These are phyloP conservation scores for Ursus arctos DNA, from an alignment of 2,113 vertebrate genomes.

Conservation along the genomic window DNA sequence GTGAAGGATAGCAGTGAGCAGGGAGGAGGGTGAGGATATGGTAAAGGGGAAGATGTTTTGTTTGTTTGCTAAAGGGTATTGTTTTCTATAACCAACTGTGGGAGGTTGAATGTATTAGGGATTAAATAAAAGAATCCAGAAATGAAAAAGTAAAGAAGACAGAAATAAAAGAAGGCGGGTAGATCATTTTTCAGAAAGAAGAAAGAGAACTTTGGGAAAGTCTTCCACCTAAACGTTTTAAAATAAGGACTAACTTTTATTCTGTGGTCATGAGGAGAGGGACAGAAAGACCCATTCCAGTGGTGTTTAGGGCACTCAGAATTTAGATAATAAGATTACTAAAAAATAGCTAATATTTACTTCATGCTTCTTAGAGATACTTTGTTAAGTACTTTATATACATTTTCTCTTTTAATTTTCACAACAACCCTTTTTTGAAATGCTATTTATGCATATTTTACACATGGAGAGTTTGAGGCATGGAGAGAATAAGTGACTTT, in stretches of 20 bases:
- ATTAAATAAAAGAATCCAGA: constrained; percentile 29
- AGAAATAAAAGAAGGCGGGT: background rate
- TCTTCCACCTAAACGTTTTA: background rate
- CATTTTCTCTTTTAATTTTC: background rate
- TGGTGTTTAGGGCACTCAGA: background rate
- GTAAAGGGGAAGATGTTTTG: background rate
- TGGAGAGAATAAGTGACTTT: background rate
- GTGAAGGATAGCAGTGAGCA: background rate
- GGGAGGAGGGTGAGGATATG: background rate
- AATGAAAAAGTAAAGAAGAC: background rate
- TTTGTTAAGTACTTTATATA: background rate
- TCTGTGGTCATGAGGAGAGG: background rate
- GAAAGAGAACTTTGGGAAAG: background rate
- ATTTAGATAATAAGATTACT: background rate
- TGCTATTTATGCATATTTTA: background rate
- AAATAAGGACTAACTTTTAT: constrained; percentile 30
- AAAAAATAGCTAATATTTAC: background rate
- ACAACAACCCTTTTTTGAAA: background rate
- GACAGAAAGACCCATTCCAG: background rate
- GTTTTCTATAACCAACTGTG: background rate
- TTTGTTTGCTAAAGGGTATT: background rate
- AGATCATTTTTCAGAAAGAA: background rate
- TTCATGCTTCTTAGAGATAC: background rate
- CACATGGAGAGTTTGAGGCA: background rate
- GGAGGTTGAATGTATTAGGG: background rate